A percentile compares a stretch with the other conserved stretches of the same genome.
These are phyloP conservation scores for Galerucella pusilla DNA, from an alignment of 2,888 invertebrate genomes.

Conservation along the genomic window DNA sequence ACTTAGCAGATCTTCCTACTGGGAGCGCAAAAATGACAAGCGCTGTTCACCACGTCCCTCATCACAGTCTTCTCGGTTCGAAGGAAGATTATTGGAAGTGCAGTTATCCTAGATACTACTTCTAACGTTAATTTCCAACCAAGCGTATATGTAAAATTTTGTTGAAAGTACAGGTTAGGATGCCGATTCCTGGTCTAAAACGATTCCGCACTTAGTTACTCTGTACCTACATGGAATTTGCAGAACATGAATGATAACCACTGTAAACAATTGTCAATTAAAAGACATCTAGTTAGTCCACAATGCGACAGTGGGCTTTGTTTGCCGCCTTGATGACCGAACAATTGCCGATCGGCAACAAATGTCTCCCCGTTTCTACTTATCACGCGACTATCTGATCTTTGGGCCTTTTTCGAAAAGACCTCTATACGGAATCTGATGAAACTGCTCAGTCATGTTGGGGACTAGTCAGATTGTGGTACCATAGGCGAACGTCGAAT, in stretches of 20 bases:
- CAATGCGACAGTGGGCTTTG: slow-evolving; percentile 63
- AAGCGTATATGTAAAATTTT: too few relatives aligned
- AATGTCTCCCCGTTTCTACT: slow-evolving; percentile 62
- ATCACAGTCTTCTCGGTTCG: too few relatives aligned
- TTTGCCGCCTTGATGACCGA: slow-evolving; percentile 59
- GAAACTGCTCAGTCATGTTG: slow-evolving; percentile 40
- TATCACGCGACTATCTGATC: slow-evolving; percentile 55
- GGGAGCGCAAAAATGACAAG: too few relatives aligned
- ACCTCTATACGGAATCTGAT: slow-evolving; percentile 20
- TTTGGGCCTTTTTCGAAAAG: slow-evolving; percentile 51
- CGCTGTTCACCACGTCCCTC: too few relatives aligned
- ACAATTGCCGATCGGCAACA: slow-evolving; percentile 63
- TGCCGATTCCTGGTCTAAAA: slow-evolving; percentile 20
- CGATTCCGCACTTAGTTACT: slow-evolving; percentile 55
- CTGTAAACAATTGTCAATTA: slow-evolving; percentile 66
- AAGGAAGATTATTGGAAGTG: too few relatives aligned
- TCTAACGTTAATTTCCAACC: too few relatives aligned
- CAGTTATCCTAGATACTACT: too few relatives aligned
- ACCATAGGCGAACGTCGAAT: not conserved
- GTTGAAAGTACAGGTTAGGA: not conserved
- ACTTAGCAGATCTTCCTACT: too few relatives aligned
- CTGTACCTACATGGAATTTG: slow-evolving; percentile 64
- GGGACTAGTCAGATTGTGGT: slow-evolving; percentile 9
- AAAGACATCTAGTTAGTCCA: slow-evolving; percentile 64
- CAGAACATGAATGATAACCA: slow-evolving; percentile 65